Evolutionary conservation across 2,888 invertebrate genomes (phyloP), one percentile per base, ranked within the genome.

Genomic region (Troides aeacus): DNA sequence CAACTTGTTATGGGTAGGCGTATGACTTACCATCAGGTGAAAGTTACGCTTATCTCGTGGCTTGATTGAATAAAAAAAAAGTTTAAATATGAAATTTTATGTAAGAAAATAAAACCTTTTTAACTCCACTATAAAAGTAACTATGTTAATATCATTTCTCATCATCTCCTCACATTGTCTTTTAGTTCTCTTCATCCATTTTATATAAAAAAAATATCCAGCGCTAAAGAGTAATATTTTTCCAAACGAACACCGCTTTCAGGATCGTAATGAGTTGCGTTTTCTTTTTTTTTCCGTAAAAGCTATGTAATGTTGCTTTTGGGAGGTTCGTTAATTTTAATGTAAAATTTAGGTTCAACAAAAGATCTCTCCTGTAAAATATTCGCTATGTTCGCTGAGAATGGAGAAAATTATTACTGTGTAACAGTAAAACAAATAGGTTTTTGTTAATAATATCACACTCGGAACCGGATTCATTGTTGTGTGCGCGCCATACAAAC

Each of bases 231-330:
- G 36, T 15, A 17, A 50, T 50, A 62, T 24, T 62, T 50, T 62
- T 10, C 15, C 23, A 62, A 62, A 62, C 23, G 46, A 12, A 62
- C 46, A 46, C 5, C 5, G 15, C 62, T 62, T 62, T 50, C 24
- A 62, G 4, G 50, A 50, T 50, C 46, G 24, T 62, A 62, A 62
- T 62, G 50, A 62, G 50, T 18, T 8, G 12, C 62, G 23, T 24
- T 24, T 39, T 36, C n/a, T 36, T 62, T 17, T 24, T 50, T 62
- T 62, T 62, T 50, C 23, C 23, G 30, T 30, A 30, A 30, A 30
- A 42, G 46, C 62, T 46, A 50, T 50, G 62, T 50, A 62, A 62
- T 62, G 62, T 62, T 62, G 50, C 62, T 62, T 62, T 62, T 50
- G 23, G 12, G 12, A 17, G 46, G 15, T 42, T 62, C 62, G 50